A percentile compares a stretch with the other conserved stretches of the same genome.
phyloP scores from a whole-genome alignment of 35 echinoderm and acorn worm genomes.

The Eucidaris tribuloides region DNA sequence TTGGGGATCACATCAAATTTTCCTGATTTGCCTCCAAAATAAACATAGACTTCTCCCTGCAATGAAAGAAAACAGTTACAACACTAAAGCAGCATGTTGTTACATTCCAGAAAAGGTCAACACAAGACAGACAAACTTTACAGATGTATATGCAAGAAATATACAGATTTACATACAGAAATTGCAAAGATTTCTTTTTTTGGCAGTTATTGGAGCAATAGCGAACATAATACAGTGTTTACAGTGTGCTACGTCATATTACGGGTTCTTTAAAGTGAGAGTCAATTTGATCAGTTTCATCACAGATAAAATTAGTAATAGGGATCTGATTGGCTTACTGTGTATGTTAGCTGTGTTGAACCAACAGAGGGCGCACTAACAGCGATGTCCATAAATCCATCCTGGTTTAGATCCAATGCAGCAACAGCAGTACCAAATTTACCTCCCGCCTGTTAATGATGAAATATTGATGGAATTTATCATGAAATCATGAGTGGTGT shows the following conservation, averaged over 20 bases:
- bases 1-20: not conserved
- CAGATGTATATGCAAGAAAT: too few species aligned
- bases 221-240: too few species aligned
- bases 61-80: too few species aligned
- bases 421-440: conserved; percentile 57
- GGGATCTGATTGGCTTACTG: conserved; percentile 42
- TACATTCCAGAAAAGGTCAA: too few species aligned
- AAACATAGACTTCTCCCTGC: conserved; percentile 64
- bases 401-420: conserved; percentile 51
- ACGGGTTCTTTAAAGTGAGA: not conserved
- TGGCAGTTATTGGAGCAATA: too few species aligned
- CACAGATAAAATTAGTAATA: not conserved
- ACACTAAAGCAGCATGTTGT: too few species aligned
- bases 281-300: too few species aligned
- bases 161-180: too few species aligned
- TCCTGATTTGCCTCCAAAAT: conserved; percentile 12
- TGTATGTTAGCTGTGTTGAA: conserved; percentile 39
- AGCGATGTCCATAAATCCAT: conserved; percentile 57
- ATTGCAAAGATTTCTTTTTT: too few species aligned
- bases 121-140: too few species aligned
- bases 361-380: conserved; percentile 72
- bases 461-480: not conserved
- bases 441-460: conserved; percentile 36
- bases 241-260: too few species aligned
- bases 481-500: not conserved